Base-by-base conservation (phyloP, 1,140 invertebrate genomes). In the Heliconius congener region DNA sequence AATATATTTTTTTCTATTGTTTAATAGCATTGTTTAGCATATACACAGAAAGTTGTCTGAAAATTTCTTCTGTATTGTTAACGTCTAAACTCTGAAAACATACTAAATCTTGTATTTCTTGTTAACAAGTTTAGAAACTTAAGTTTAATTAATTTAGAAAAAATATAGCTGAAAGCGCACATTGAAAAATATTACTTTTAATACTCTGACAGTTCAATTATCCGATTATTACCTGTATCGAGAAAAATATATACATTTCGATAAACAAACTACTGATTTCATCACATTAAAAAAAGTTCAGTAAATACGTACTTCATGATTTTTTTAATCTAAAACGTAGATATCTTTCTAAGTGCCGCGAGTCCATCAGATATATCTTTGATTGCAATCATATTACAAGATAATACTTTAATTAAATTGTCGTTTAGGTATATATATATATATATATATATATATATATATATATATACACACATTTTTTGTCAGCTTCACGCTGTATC, bases 381-480 rank as follows among this genome's bases (percentile, higher is more conserved):
- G 60, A 66, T 66, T 66, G 60, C 60, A 66, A 66, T 66, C 60
- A 30, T 66, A 30, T 66, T 66, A 30, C 27, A 66, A 13, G 27
- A 66, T 66, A 66, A 30, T 27, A 66, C 23, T 16, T 66, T 66
- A 66, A 66, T 66, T 66, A 66, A 30, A 66, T 66, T 66, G 13
- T 30, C 27, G 11, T 30, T 66, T 30, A 66, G 23, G 2, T 66
- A 37, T 34, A 4, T 37, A 37, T 37, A 37, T 37, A 37, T 37
- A 37, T 34, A 34, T 30, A 30, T 18, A 16, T 57, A 27, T 66
- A 23, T 23, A 23, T 23, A 23, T 23, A 23, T 23, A 23, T 23
- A 23, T 23, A 23, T 23, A n/a, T 16, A 42, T 11, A 11, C 9
- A 42, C 16, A 13, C 23, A 27, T 66, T n/a, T n/a, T n/a, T n/a